Evolutionary conservation across 2,797 vertebrate species (phyloP).

Genomic region (Melanotaenia pygmaea): DNA sequence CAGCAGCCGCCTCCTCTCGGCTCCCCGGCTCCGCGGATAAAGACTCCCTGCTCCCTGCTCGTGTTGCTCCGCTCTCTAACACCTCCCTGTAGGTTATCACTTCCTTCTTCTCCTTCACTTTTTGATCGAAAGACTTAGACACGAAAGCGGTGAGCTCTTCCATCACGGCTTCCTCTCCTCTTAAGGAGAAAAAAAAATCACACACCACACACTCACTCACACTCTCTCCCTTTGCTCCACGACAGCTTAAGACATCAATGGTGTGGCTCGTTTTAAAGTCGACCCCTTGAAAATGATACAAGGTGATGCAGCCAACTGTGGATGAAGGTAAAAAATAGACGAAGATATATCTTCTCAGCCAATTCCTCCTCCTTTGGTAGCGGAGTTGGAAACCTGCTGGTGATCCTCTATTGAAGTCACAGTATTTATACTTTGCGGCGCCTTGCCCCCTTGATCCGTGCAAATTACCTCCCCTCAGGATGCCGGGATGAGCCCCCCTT

Average conservation of each 20-base stretch:
- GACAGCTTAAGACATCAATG: slow-evolving; percentile 90
- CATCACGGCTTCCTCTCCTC: slow-evolving; percentile 85
- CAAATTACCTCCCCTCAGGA: slow-evolving; percentile 95
- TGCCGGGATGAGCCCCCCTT: slow-evolving; percentile 87
- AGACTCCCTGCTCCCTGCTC: slow-evolving; percentile 85
- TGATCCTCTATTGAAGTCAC: slow-evolving; percentile 93
- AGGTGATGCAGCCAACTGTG: slow-evolving; percentile 83
- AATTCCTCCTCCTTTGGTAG: slow-evolving; percentile 86
- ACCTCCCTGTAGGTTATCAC: slow-evolving; percentile 97
- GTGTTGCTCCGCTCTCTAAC: slow-evolving; percentile 90
- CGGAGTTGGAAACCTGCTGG: slow-evolving; percentile 90
- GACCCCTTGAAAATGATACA: slow-evolving; percentile 79
- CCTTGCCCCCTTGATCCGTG: slow-evolving; percentile 94
- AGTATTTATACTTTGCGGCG: slow-evolving; percentile 99
- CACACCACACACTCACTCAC: slow-evolving; percentile 56
- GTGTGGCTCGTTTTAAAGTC: slow-evolving; percentile 81
- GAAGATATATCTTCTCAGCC: slow-evolving; percentile 84
- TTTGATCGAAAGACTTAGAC: slow-evolving; percentile 98
- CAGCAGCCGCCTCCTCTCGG: slow-evolving; percentile 84
- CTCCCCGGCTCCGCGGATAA: slow-evolving; percentile 85
- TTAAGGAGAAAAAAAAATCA: slow-evolving; percentile 48
- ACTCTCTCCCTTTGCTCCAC: slow-evolving; percentile 77
- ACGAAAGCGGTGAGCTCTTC: slow-evolving; percentile 99
- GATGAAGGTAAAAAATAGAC: slow-evolving; percentile 61
- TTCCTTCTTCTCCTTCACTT: slow-evolving; percentile 98